Evolutionary conservation across 2,113 vertebrate species (phyloP).

Genomic region (Rhea pennata): DNA sequence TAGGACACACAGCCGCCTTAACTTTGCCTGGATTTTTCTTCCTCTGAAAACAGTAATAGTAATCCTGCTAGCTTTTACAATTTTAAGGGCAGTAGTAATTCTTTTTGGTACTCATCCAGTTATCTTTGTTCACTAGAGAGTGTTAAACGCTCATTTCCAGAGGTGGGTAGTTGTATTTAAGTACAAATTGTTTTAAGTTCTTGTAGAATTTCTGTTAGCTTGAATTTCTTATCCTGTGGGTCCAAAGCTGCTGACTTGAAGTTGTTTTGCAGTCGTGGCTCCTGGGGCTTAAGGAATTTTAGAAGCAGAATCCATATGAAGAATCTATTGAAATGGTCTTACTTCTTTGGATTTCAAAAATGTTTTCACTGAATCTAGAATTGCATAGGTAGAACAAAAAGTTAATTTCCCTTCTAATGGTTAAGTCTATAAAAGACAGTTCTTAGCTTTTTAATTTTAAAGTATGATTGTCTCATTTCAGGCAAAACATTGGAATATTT

Average conservation of each 20-base stretch:
- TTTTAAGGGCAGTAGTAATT: not conserved
- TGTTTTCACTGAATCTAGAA: not conserved
- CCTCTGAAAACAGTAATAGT: not conserved
- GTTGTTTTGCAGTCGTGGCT: not conserved
- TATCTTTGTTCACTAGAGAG: not conserved
- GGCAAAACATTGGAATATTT: not conserved
- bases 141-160: not conserved
- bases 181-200: not conserved
- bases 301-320: not conserved
- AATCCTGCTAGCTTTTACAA: not conserved
- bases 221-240: not conserved
- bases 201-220: not conserved
- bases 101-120: not conserved
- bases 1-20: not conserved
- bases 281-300: not conserved
- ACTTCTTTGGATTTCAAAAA: not conserved
- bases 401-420: not conserved
- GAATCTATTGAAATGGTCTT: not conserved
- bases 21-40: not conserved
- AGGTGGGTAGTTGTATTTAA: not conserved
- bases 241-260: not conserved
- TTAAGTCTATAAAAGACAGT: not conserved
- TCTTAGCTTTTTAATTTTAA: constrained; percentile 1
- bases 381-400: not conserved
- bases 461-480: not conserved